A percentile compares a stretch with the other conserved stretches of the same genome.
Conservation (phyloP, 1,140 invertebrate species). For the Nephila pilipes region DNA sequence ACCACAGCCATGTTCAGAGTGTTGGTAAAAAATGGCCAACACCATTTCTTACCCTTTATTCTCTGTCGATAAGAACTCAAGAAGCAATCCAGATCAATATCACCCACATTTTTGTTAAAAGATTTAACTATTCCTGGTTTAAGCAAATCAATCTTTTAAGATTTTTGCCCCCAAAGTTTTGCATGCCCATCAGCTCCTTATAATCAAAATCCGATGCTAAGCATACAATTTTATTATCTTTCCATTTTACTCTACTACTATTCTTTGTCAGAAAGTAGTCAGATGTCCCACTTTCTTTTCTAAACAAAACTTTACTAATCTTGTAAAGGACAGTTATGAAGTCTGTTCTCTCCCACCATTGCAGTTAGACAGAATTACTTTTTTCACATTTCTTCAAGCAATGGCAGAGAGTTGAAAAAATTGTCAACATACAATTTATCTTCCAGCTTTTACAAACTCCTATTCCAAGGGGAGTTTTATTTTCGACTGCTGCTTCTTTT, state of each 20-base stretch:
- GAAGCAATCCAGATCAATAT: neutral
- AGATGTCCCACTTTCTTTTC: conserved; percentile 27
- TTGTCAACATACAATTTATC: too few relatives aligned
- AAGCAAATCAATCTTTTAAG: conserved; percentile 11
- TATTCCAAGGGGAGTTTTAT: neutral
- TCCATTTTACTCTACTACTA: conserved; percentile 4
- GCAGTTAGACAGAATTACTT: neutral
- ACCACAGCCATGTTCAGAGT: too few relatives aligned
- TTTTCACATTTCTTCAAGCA: neutral
- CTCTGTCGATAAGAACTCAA: conserved; percentile 18
- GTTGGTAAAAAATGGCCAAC: too few relatives aligned
- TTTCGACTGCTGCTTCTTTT: too few relatives aligned
- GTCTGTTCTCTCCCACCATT: neutral
- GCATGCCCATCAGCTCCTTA: conserved; percentile 31
- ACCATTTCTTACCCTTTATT: too few relatives aligned
- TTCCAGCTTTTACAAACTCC: neutral
- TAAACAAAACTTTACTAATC: conserved; percentile 13
- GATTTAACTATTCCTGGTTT: neutral
- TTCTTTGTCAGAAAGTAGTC: neutral
- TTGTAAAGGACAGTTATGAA: conserved; percentile 52
- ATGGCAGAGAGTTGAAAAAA: too few relatives aligned
- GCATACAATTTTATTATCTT: conserved; percentile 39
- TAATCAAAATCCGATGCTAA: conserved; percentile 30
- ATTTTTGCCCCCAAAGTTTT: conserved; percentile 36
- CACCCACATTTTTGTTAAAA: neutral